Base-by-base conservation (phyloP, 2,888 invertebrate species). In the Baccha elongata region DNA sequence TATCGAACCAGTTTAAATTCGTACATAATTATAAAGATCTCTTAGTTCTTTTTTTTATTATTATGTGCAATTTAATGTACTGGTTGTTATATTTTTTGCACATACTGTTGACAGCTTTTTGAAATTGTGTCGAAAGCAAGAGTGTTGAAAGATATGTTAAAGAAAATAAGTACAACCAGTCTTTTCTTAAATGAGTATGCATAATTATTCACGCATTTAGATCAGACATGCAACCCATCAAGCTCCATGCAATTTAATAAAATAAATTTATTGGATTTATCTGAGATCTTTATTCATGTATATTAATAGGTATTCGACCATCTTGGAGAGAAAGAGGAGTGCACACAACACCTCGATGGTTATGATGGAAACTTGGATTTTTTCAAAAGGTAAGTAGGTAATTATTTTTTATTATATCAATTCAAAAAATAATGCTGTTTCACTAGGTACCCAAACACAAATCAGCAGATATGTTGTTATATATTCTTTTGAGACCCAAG, bases 1-100 rank as follows among this genome's bases (percentile, higher is more conserved):
- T 62, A 69, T 46, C 29, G 64, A 69, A 53, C 17, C 52, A 53
- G 69, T 74, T 74, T 67, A 17, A 29, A 42, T 68, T 44, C 15
- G 35, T 13, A 35, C 21, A 50, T 60, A 69, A 26, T 64, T 35
- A 50, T 60, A 69, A 26, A 71, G 40, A 55, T 53, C 32, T 26
- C 21, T 58, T 8, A 55, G 13, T 11, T n/a, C 15, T 58, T 37
- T 53, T 23, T 8, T 15, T n/a, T 52, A 5, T 35, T 32, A 19
- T 46, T 46, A 32, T 42, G 19, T 52, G 6, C 13, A 52, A 17
- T 55, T 73, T 29, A 55, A 32, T 58, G n/a, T 15, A 3, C 26
- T 42, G n/a, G 37, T 44, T 13, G 15, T 23, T 60, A 3, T 29
- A 19, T 5, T 17, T 42, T 29, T 15, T 37, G 21, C 23, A 60